A percentile compares a stretch with the other conserved stretches of the same genome.
Conservation (phyloP, 2,888 invertebrate species). For the Cantharis flavilabris region DNA sequence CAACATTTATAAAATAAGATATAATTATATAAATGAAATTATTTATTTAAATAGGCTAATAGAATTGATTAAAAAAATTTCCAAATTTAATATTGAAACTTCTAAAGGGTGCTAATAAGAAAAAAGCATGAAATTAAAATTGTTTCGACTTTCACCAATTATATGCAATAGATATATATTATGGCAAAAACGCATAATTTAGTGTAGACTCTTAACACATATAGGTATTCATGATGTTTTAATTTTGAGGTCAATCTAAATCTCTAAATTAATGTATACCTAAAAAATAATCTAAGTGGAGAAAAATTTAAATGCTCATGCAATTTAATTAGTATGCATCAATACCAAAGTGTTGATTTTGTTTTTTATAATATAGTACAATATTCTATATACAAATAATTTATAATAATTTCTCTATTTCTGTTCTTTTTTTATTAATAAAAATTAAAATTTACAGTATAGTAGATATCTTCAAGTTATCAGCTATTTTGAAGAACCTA, state of each 20-base stretch:
- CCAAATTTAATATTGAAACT: neutral
- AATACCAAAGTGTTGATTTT: neutral
- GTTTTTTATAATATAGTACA: neutral
- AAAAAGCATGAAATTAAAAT: neutral
- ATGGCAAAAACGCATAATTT: neutral
- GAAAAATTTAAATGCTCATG: neutral
- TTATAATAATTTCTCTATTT: neutral
- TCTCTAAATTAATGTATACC: neutral
- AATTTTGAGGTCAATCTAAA: neutral
- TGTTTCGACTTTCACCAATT: neutral
- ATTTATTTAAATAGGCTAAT: neutral
- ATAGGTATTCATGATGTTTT: neutral
- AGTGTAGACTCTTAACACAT: neutral
- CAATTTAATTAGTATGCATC: neutral
- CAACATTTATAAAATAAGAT: no score
- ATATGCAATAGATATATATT: neutral
- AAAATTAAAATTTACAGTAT: no score
- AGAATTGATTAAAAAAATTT: neutral
- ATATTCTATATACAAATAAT: neutral
- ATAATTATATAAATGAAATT: no score
- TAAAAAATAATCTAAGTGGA: neutral
- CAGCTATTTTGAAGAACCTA: no score
- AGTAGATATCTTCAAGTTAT: no score
- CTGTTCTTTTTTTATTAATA: neutral
- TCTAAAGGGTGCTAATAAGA: neutral